Base-by-base conservation (phyloP, 1,140 invertebrate genomes). In the Drosophila ambigua region DNA sequence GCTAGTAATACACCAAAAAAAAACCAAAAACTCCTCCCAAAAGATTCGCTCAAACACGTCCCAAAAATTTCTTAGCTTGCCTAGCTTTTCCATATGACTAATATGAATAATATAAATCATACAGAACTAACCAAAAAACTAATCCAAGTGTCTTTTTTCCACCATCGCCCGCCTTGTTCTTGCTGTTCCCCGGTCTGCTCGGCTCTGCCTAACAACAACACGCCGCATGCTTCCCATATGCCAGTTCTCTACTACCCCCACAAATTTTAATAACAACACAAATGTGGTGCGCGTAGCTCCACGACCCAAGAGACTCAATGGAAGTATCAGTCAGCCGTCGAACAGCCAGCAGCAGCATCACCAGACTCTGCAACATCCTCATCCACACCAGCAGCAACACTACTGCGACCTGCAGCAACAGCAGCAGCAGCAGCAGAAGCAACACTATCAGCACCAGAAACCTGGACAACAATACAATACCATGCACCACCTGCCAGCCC, bases 221-320 rank as follows among this genome's bases (percentile, higher is more conserved):
- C 66, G 63, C 43, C 31, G 24, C 61, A 69, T 68, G 63, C 43
- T 41, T 48, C 35, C 45, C 4, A 35, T 35, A 20, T 20, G 28
- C 24, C 72, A 91, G 90, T 85, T 79, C 66, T 88, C 79, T 88
- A 88, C 90, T 79, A 90, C 82, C 60, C 88, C 78, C 90, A 91
- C 68, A 88, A 91, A 90, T 91, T 91, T 91, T 84, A 91, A 91
- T 90, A 91, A 91, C 79, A 91, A 91, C 75, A 82, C 74, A 80
- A 92, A 91, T 92, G 82, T 90, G 81, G 84, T 84, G 66, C 84
- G 72, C 69, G 78, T 79, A 61, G 78, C 77, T 66, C 87, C 90
- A 82, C 84, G 82, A 80, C 78, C 79, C 65, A 90, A 91, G 76
- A 81, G 76, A 90, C 75, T 82, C 31, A 81, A 90, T 91, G 84